Conservation (phyloP, 2,797 vertebrate genomes). For the Gambelia wislizenii region DNA sequence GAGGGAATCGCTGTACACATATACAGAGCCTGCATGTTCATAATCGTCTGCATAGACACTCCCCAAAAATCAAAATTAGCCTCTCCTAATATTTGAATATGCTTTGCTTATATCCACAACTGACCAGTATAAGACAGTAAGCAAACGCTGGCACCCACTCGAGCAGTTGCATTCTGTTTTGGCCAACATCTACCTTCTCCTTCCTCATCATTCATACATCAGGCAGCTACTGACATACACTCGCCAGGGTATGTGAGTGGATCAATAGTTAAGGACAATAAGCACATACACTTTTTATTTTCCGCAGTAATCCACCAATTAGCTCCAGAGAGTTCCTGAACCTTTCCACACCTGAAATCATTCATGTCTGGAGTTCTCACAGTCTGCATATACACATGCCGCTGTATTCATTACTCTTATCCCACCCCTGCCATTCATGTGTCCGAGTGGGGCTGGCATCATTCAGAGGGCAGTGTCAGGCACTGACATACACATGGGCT, state of each 20-base stretch:
- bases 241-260: not conserved
- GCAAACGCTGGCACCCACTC: not conserved
- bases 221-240: not conserved
- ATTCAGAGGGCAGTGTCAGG: not conserved
- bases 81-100: not conserved
- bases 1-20: not conserved
- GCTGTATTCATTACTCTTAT: not conserved
- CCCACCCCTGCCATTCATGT: too few relatives aligned
- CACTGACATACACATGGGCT: not conserved
- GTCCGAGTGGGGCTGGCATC: not conserved
- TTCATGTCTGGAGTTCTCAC: too few relatives aligned
- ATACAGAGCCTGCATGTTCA: not conserved
- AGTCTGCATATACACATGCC: too few relatives aligned
- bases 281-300: not conserved
- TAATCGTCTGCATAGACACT: not conserved
- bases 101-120: not conserved
- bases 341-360: not conserved
- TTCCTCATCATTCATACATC: not conserved
- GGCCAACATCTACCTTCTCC: not conserved
- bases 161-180: not conserved
- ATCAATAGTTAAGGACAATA: not conserved
- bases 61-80: not conserved
- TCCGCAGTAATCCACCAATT: not conserved
- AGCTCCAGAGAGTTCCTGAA: not conserved
- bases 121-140: not conserved